A percentile compares a stretch with the other conserved stretches of the same genome.
Evolutionary conservation across 2,888 invertebrate species (phyloP).

Genomic region (Smittia sp.): DNA sequence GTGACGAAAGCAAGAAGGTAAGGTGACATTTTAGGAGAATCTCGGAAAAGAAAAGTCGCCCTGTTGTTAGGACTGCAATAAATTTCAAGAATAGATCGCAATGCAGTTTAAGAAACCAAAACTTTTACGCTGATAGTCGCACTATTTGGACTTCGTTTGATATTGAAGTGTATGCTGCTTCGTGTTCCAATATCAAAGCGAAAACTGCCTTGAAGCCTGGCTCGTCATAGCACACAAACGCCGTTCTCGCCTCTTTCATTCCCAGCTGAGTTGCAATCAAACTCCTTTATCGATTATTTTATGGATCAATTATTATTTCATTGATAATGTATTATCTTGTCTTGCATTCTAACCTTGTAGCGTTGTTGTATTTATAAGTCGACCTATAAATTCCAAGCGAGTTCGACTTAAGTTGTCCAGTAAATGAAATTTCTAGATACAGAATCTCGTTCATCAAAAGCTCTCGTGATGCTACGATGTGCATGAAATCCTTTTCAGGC

Average conservation of each 20-base stretch:
- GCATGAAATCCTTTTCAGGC: neutral
- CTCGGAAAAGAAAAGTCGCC: constrained; percentile 42
- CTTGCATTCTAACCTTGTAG: constrained; percentile 45
- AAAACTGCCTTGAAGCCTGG: constrained; percentile 63
- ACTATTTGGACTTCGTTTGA: neutral
- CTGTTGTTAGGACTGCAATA: neutral
- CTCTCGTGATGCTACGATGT: neutral
- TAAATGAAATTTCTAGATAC: neutral
- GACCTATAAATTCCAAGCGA: constrained; percentile 9
- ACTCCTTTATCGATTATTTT: constrained; percentile 48
- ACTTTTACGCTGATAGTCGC: too few species aligned
- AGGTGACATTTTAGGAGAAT: constrained; percentile 19
- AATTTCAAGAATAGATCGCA: neutral
- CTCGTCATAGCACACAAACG: constrained; percentile 49
- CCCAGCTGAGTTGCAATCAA: constrained; percentile 62
- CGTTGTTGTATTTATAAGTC: neutral
- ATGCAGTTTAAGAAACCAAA: too few species aligned
- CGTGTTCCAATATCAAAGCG: constrained; percentile 49
- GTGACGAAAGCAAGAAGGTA: constrained; percentile 23
- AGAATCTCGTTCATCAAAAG: neutral
- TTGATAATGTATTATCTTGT: neutral
- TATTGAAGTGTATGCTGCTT: neutral
- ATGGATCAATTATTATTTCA: neutral
- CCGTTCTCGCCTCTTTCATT: constrained; percentile 57
- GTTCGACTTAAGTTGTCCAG: neutral